Conservation (phyloP, 1,140 invertebrate genomes). For the Drosophila ercepeae region DNA sequence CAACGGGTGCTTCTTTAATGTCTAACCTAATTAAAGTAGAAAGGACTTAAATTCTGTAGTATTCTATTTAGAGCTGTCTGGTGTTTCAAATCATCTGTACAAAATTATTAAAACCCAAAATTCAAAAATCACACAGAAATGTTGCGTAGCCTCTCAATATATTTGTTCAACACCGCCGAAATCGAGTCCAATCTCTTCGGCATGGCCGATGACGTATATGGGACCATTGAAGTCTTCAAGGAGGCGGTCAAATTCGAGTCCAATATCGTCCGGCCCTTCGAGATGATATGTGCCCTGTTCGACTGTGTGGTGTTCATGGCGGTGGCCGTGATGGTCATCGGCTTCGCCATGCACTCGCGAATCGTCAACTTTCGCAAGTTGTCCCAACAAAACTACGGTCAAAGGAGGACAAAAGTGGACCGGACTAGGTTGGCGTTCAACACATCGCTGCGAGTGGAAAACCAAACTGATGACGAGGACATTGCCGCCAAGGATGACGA, state of each 20-base stretch:
- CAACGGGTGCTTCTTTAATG: conserved; percentile 2
- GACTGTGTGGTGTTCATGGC: conserved; percentile 29
- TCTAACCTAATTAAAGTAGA: conserved; percentile 6
- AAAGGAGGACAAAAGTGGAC: background rate
- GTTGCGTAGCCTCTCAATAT: conserved; percentile 3
- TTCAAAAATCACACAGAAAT: conserved; percentile 18
- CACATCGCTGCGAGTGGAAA: background rate
- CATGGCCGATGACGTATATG: conserved; percentile 54
- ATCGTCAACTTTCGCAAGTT: background rate
- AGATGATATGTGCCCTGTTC: conserved; percentile 7
- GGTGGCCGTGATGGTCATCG: conserved; percentile 9
- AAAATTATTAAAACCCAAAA: conserved; percentile 1
- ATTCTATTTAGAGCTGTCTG: background rate
- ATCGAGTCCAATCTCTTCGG: conserved; percentile 35
- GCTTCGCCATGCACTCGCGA: conserved; percentile 8
- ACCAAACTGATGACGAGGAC: background rate
- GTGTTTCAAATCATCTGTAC: background rate
- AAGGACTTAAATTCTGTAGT: background rate
- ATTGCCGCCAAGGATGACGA: background rate
- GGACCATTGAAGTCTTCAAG: conserved; percentile 18
- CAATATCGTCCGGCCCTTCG: conserved; percentile 7
- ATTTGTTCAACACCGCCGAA: conserved; percentile 13
- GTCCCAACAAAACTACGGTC: background rate
- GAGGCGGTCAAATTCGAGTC: conserved; percentile 22
- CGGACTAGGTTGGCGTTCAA: background rate